A percentile compares a stretch with the other conserved stretches of the same genome.
These are phyloP conservation scores for Struthidea cinerea DNA, from an alignment of 2,113 vertebrate species.

Conservation along the genomic window DNA sequence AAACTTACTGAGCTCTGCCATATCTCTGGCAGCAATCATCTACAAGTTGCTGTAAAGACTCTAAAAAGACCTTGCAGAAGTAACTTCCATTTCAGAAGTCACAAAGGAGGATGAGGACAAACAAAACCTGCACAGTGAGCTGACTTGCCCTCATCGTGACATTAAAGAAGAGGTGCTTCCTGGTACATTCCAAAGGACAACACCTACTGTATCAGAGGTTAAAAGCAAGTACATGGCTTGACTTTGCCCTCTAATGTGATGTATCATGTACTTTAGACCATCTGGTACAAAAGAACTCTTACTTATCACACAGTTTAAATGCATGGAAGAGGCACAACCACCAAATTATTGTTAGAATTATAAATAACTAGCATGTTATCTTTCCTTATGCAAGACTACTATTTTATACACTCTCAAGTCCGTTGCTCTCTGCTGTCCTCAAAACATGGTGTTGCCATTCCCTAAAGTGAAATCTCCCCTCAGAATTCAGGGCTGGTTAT, in stretches of 20 bases:
- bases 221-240: not conserved
- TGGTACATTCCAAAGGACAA: not conserved
- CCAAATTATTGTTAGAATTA: not conserved
- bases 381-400: not conserved
- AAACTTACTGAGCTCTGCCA: not conserved
- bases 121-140: not conserved
- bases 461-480: not conserved
- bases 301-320: not conserved
- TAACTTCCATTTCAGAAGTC: not conserved
- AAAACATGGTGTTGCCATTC: not conserved
- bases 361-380: not conserved
- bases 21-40: not conserved
- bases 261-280: not conserved
- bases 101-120: not conserved
- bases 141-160: fast-evolving
- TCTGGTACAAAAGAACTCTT: not conserved
- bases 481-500: not conserved
- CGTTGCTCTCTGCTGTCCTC: not conserved
- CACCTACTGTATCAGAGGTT: not conserved
- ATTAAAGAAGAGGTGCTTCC: not conserved
- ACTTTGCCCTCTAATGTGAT: not conserved
- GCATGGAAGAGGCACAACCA: not conserved
- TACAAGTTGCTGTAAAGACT: not conserved
- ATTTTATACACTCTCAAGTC: not conserved
- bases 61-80: not conserved